phyloP scores from a whole-genome alignment of 2,797 vertebrate genomes.

The Cynodonichthys magdalenae region DNA sequence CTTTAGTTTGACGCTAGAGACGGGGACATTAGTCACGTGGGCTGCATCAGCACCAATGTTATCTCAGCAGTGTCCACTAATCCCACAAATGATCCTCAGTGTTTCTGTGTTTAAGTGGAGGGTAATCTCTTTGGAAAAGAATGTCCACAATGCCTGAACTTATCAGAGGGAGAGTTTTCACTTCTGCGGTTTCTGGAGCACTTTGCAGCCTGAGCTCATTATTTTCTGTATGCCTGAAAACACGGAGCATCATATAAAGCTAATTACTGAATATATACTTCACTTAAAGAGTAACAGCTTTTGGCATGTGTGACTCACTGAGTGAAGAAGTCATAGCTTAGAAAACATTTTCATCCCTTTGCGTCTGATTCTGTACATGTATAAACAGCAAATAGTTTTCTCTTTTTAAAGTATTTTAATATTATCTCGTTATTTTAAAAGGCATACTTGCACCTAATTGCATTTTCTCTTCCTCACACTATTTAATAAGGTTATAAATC shows the following conservation, averaged over 20 bases:
- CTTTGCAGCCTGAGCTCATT: conserved; percentile 58
- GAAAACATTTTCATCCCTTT: conserved; percentile 26
- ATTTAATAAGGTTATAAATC: neutral
- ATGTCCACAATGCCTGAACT: conserved; percentile 69
- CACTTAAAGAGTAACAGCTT: conserved; percentile 66
- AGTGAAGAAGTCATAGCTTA: conserved; percentile 45
- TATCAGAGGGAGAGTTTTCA: conserved; percentile 65
- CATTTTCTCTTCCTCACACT: neutral
- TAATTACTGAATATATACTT: conserved; percentile 76
- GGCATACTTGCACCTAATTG: neutral
- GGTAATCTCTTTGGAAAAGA: conserved; percentile 63
- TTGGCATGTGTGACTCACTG: conserved; percentile 69
- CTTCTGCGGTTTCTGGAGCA: conserved; percentile 50
- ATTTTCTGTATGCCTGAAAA: conserved; percentile 69
- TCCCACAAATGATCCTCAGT: conserved; percentile 72
- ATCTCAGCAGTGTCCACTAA: conserved; percentile 70
- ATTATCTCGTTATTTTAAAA: neutral
- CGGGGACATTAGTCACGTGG: conserved; percentile 49
- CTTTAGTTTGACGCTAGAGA: conserved; percentile 58
- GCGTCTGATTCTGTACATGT: neutral
- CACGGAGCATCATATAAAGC: conserved; percentile 54
- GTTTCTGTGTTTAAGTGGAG: conserved; percentile 63
- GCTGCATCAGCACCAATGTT: conserved; percentile 67
- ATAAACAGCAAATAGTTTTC: neutral
- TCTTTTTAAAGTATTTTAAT: neutral